These are phyloP conservation scores for Halesus radiatus DNA, from an alignment of 1,140 invertebrate species.

Conservation along the genomic window DNA sequence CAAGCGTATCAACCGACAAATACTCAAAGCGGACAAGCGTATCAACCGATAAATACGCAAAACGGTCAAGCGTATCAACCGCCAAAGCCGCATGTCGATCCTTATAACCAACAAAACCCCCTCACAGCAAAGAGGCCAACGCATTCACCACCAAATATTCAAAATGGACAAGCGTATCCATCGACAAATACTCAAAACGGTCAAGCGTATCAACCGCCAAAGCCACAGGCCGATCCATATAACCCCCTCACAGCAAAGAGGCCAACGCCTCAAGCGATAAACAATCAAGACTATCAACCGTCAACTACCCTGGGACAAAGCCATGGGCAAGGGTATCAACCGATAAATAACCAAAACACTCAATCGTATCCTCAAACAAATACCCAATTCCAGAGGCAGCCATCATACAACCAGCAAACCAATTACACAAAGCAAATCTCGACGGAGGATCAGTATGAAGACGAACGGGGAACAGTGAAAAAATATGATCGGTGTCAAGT, in stretches of 20 bases:
- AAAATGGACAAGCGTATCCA: no score
- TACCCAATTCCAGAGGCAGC: neutral
- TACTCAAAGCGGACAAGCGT: no score
- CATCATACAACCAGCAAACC: neutral
- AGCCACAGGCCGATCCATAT: no score
- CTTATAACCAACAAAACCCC: no score
- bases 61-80: no score
- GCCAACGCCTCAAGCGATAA: neutral
- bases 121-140: neutral
- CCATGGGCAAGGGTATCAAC: neutral
- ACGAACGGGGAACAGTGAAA: slow-evolving; percentile 61
- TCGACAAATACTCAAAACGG: no score
- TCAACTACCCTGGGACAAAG: neutral
- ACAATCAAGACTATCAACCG: neutral
- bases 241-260: neutral
- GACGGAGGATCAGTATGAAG: slow-evolving; percentile 3
- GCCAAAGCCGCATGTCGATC: no score
- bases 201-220: no score
- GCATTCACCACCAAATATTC: neutral
- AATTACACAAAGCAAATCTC: neutral
- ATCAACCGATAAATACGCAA: no score
- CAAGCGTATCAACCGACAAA: no score
- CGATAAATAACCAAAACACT: neutral
- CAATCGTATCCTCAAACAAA: neutral
- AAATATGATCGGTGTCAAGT: slow-evolving; percentile 72